Conservation (phyloP, 2,888 invertebrate genomes). For the Euzetes globulus region DNA sequence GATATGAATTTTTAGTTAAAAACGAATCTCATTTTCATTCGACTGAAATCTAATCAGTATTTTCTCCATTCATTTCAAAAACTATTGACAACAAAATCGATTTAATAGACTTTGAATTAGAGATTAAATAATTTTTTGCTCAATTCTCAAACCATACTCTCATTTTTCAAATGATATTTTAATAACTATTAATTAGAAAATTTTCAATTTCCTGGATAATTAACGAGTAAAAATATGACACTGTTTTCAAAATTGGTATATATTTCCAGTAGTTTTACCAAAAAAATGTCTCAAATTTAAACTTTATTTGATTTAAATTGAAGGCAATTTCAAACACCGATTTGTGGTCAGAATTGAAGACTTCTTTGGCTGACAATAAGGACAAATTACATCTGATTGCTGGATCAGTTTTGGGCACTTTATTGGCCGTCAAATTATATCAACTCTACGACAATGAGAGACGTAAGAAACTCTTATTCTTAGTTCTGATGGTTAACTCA, state of each 20-base stretch:
- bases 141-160: too few relatives aligned
- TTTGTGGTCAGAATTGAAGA: neutral
- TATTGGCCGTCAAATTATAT: neutral
- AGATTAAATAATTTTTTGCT: too few relatives aligned
- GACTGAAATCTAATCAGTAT: too few relatives aligned
- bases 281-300: neutral
- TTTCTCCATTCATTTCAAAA: too few relatives aligned
- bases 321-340: neutral
- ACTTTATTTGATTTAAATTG: neutral
- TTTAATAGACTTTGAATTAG: too few relatives aligned
- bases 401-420: neutral
- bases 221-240: neutral
- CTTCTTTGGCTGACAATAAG: neutral
- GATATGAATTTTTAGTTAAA: too few relatives aligned
- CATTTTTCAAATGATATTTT: neutral
- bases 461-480: neutral
- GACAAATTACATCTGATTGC: neutral
- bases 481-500: neutral
- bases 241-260: neutral
- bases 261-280: neutral
- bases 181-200: neutral
- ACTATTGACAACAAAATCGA: too few relatives aligned
- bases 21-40: too few relatives aligned
- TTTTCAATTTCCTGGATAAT: neutral
- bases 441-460: conserved; percentile 24